phyloP scores from a whole-genome alignment of 2,113 vertebrate species.

The Eubucco bourcierii region DNA sequence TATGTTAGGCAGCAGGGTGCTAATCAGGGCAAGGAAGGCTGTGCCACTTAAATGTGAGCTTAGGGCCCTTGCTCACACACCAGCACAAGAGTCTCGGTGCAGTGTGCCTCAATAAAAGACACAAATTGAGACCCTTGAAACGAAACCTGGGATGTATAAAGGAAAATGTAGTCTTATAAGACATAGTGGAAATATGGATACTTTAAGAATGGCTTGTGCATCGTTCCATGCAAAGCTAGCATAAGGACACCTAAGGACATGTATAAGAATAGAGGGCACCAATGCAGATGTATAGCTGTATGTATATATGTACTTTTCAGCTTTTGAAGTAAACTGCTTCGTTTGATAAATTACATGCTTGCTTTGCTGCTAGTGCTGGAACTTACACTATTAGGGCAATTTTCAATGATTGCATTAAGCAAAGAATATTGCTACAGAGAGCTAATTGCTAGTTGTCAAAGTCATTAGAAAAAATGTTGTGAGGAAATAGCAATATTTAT shows the following conservation, averaged over 20 bases:
- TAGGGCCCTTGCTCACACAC: background rate
- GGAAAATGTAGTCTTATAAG: conserved; percentile 1
- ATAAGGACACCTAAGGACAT: background rate
- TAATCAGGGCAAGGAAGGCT: background rate
- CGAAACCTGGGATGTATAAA: background rate
- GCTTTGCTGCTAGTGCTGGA: conserved; percentile 43
- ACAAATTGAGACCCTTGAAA: background rate
- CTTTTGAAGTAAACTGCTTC: conserved; percentile 42
- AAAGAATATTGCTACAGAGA: conserved; percentile 45
- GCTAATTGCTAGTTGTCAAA: conserved; percentile 65
- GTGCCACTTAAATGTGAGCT: background rate
- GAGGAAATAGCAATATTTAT: conserved; percentile 49
- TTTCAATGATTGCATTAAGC: conserved; percentile 62
- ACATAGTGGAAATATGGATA: conserved; percentile 1
- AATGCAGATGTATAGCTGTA: background rate
- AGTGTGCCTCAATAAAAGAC: background rate
- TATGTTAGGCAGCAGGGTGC: background rate
- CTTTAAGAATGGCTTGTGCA: conserved; percentile 46
- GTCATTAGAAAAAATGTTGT: conserved; percentile 20
- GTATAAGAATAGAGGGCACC: background rate
- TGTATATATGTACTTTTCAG: background rate
- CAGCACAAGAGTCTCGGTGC: background rate
- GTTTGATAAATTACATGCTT: conserved; percentile 68
- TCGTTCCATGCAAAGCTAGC: background rate
- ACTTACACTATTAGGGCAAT: conserved; percentile 42